Base-by-base conservation (phyloP, 2,888 invertebrate species). In the Leptinotarsa haldemani region DNA sequence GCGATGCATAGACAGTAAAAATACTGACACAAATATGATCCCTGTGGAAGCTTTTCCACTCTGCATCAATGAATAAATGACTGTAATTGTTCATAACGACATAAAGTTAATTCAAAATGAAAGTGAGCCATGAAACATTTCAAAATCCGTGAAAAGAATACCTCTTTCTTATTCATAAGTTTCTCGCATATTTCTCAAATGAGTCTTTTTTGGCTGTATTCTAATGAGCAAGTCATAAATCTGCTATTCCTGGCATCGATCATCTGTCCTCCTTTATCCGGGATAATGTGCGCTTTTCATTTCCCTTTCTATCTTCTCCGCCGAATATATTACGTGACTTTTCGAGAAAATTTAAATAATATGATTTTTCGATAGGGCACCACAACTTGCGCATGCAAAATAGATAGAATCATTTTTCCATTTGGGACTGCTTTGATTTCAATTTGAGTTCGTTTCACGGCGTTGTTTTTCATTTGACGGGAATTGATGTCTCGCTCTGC, bases 291-390 rank as follows among this genome's bases (percentile, higher is more conserved):
- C 53, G 53, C 53, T 53, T 53, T 50, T 18, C 53, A 53, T 53
- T 53, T 53, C 53, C 53, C 9, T 18, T 53, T 18, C 18, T 53
- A 22, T 56, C 56, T 56, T 22, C 15, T 56, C 13, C 56, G 56
- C 56, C 22, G 56, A 56, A 56, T 56, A 56, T 56, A 13, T 56
- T 56, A 56, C 56, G 56, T 56, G 56, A 56, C 56, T 56, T 56
- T 22, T 56, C 22, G 3, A 22, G 56, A 56, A 52, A 52, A 56
- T 56, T 56, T 56, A 15, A 56, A 56, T 56, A 56, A 56, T 56
- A 56, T 22, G 56, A 56, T 56, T 56, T 56, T 22, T 22, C 18
- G 56, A 56, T 22, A 13, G 22, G 22, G 56, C 56, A 56, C 56
- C 56, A 22, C 20, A 56, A 56, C 56, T 56, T 56, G 56, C 13